Evolutionary conservation across 2,888 invertebrate species (phyloP).

Genomic region (Cyclophora punctaria): DNA sequence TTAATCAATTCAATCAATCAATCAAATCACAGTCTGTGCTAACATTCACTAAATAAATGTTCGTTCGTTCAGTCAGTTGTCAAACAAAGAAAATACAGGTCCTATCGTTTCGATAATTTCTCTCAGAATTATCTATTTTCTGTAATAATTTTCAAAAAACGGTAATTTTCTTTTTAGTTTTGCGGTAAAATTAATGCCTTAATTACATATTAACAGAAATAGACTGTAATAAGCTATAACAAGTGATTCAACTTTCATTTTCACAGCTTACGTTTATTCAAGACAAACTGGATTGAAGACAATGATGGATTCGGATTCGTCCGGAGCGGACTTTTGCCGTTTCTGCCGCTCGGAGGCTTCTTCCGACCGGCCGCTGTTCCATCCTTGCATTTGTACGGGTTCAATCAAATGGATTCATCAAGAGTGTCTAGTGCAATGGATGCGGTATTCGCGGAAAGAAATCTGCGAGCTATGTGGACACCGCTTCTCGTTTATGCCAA

Average conservation of each 20-base stretch:
- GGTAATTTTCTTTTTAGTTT: constrained; percentile 29
- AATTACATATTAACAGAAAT: too few relatives aligned
- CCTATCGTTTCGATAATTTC: constrained; percentile 36
- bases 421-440: constrained; percentile 99
- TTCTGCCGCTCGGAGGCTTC: constrained; percentile 97
- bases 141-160: constrained; percentile 25
- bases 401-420: constrained; percentile 99
- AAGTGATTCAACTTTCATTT: constrained; percentile 28
- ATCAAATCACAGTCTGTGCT: neutral
- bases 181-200: neutral
- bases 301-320: constrained; percentile 68
- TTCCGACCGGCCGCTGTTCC: constrained; percentile 93
- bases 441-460: constrained; percentile 98
- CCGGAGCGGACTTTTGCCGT: constrained; percentile 93
- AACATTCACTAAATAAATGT: too few relatives aligned
- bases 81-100: constrained; percentile 47
- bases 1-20: too few relatives aligned
- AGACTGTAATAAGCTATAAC: neutral
- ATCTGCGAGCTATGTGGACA: constrained; percentile 99
- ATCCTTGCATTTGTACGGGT: constrained; percentile 99
- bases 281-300: constrained; percentile 62
- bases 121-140: constrained; percentile 23
- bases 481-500: constrained; percentile 98
- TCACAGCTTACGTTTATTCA: constrained; percentile 48
- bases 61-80: constrained; percentile 18